Evolutionary conservation across 2,888 invertebrate species (phyloP), one percentile per base, ranked within the genome.

Genomic region (Lydus trimaculatus): DNA sequence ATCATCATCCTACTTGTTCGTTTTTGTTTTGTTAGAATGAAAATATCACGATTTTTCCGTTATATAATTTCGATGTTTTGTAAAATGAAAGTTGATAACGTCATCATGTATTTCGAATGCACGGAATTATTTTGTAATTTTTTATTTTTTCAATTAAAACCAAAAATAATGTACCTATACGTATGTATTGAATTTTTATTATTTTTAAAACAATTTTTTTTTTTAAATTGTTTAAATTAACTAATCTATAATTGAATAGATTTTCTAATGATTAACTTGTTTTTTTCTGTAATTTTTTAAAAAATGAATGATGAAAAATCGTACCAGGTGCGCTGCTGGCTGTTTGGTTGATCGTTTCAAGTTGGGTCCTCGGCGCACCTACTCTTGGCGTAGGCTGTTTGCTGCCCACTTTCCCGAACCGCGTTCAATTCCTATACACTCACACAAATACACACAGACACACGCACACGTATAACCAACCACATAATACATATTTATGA

Each of bases 401-500:
- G 68, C 70, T 76, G 77, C 80, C 81, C 80, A 80, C 79, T 78
- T 79, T 78, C 76, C 78, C 71, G 78, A 79, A 79, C 79, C 79
- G 77, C 78, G 77, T 77, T 78, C 79, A 78, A 79, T 80, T 78
- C 68, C 65, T 64, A 63, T 62, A 70, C 70, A 70, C 70, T 70
- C 70, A 66, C 28, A 75, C 72, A 71, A 73, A 66, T 70, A 48
- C 17, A 48, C 17, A 48, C 9, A 8, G 2, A 48, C 48, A 17
- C 6, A 48, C 8, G 4, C 17, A 43, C 17, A 62, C 48, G 39
- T n/a, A 31, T 73, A 78, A 80, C 48, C 20, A 52, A 52, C 48
- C 48, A 23, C 23, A 52, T 52, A 52, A 52, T 52, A 81, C 82
- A 83, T 84, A 83, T 83, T 83, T 82, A 83, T 84, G 82, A 82